Conservation (phyloP, 2,797 vertebrate species). For the Spinibarbus caldwelli region DNA sequence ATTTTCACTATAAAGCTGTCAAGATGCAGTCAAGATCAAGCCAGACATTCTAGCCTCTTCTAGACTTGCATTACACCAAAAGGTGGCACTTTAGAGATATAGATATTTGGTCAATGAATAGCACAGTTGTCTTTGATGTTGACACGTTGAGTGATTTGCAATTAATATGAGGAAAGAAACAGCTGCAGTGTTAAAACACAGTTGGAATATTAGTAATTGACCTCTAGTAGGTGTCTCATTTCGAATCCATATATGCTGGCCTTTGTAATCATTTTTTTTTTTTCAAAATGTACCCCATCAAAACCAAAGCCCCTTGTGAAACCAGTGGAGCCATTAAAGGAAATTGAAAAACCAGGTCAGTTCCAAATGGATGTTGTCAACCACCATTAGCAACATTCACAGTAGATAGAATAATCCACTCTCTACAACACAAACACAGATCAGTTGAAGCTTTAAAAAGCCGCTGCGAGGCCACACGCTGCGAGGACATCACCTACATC, state of each 20-base stretch:
- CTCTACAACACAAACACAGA: slow-evolving; percentile 72
- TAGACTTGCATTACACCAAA: slow-evolving; percentile 47
- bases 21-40: slow-evolving; percentile 47
- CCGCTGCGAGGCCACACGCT: slow-evolving; percentile 31
- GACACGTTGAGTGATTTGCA: slow-evolving; percentile 10
- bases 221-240: slow-evolving; percentile 2
- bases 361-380: slow-evolving; percentile 79
- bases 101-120: slow-evolving; percentile 13
- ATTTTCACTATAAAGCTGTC: slow-evolving; percentile 38
- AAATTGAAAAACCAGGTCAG: slow-evolving; percentile 77
- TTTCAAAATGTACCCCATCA: slow-evolving; percentile 11
- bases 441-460: slow-evolving; percentile 68
- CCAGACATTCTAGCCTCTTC: slow-evolving; percentile 44
- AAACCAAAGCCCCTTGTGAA: slow-evolving; percentile 70
- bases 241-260: slow-evolving; percentile 10
- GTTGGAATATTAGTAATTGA: background rate
- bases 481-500: slow-evolving; percentile 66
- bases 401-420: slow-evolving; percentile 73
- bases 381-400: slow-evolving; percentile 75
- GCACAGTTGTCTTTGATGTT: slow-evolving; percentile 18
- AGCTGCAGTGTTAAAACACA: background rate
- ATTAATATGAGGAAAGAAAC: slow-evolving; percentile 19
- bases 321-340: slow-evolving; percentile 70
- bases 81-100: slow-evolving; percentile 37
- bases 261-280: background rate